Conservation (phyloP, 2,113 vertebrate species). For the Psittacus erithacus region DNA sequence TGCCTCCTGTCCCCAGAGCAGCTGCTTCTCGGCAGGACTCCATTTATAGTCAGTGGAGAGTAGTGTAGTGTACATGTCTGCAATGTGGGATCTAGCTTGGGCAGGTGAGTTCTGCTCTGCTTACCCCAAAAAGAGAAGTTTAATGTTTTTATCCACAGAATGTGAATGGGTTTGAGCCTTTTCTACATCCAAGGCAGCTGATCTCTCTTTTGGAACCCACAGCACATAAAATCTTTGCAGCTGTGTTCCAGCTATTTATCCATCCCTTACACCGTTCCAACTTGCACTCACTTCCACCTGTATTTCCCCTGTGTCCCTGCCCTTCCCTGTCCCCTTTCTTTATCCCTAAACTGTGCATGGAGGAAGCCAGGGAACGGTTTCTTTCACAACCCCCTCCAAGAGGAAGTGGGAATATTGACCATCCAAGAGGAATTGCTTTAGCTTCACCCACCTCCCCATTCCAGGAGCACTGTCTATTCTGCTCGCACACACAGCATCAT, state of each 20-base stretch:
- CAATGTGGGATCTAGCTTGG: neutral
- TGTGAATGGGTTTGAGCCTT: neutral
- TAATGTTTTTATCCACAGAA: neutral
- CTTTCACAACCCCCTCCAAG: neutral
- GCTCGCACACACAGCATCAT: rapidly evolving
- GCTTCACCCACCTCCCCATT: neutral
- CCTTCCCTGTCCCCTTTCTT: neutral
- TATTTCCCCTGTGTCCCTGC: neutral
- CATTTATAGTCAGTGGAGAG: neutral
- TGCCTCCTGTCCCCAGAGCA: rapidly evolving
- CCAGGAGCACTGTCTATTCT: neutral
- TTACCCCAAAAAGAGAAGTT: neutral
- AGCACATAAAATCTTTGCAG: neutral
- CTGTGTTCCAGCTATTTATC: neutral
- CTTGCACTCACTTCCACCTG: neutral
- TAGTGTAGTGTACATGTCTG: neutral
- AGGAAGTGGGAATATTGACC: neutral
- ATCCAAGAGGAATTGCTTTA: neutral
- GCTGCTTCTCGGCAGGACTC: neutral
- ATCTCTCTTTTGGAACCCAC: neutral
- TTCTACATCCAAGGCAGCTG: neutral
- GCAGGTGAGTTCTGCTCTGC: neutral
- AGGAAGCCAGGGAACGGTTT: neutral
- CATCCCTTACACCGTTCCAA: neutral
- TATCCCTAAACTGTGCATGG: neutral